Base-by-base conservation (phyloP, 2,888 invertebrate species). In the Venusia cambrica region DNA sequence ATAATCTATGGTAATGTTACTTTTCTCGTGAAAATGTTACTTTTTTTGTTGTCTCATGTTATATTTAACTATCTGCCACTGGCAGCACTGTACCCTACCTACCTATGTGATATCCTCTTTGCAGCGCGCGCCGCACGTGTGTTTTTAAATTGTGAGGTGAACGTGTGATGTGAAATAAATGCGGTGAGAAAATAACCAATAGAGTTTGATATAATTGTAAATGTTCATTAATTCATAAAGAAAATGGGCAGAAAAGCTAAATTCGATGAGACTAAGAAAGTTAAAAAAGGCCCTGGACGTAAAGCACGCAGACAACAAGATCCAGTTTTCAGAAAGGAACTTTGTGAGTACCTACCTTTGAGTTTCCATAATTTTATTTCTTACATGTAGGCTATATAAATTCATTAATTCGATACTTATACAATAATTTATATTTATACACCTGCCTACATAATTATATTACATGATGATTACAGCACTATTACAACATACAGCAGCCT, bases 221-320 rank as follows among this genome's bases (percentile, higher is more conserved):
- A 33, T 8, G 20, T 16, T 21, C 12, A 11, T 12, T n/a, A n/a
- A n/a, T 9, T n/a, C 2, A 2, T 35, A 9, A 22, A 2, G 7
- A 87, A 57, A 62, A 97, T 97, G 97, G 96, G 96, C 45, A 89
- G 96, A 19, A 96, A 95, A 81, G 95, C 94, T 2, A 93, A 93
- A 62, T 96, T 92, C 70, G 89, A 89, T 51, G 93, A 94, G 56
- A 90, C 85, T 15, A 88, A 85, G 34, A 89, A 91, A 51, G 90
- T 89, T 1, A 94, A 94, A 65, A 93, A 92, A 57, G 97, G 97
- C 0, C 96, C 94, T 4, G 97, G 97, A 0, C 90, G 92, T 48
- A 97, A 97, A 76, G 88, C 96, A 0, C 93, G 92, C 52, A 97
- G 97, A 65, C 97, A 97, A 65, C 90, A 91, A 20, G 92, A 94